Conservation (phyloP, 2,113 vertebrate species). For the Numida meleagris region DNA sequence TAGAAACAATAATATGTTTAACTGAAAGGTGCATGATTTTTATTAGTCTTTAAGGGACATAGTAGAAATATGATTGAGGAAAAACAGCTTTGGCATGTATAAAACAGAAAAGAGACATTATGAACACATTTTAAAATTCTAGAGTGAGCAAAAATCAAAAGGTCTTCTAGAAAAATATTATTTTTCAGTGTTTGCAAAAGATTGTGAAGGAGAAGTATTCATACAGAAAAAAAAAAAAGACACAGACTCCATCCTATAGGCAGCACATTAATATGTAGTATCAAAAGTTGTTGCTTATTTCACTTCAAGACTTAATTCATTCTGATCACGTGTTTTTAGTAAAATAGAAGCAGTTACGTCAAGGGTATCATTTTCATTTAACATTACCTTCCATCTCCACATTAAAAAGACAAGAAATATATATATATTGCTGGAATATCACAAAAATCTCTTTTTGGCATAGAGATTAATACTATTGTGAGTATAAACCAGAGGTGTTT, state of each 20-base stretch:
- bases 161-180: rapidly evolving
- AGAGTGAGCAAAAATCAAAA: background rate
- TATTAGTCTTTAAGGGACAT: background rate
- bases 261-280: background rate
- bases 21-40: background rate
- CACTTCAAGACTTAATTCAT: background rate
- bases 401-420: background rate
- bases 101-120: background rate
- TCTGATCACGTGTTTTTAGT: background rate
- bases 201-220: background rate
- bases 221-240: background rate
- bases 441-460: background rate
- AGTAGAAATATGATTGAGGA: background rate
- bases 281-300: background rate
- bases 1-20: background rate
- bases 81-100: background rate
- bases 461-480: background rate
- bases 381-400: background rate
- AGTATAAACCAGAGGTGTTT: background rate
- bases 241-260: background rate
- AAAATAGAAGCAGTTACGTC: background rate
- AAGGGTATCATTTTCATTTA: background rate
- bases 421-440: background rate
- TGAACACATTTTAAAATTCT: background rate
- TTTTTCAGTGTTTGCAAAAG: background rate